Percentiles rank a stretch among this genome's conserved stretches.
Conservation (phyloP, 2,797 vertebrate species). For the Gallinago solitaria region DNA sequence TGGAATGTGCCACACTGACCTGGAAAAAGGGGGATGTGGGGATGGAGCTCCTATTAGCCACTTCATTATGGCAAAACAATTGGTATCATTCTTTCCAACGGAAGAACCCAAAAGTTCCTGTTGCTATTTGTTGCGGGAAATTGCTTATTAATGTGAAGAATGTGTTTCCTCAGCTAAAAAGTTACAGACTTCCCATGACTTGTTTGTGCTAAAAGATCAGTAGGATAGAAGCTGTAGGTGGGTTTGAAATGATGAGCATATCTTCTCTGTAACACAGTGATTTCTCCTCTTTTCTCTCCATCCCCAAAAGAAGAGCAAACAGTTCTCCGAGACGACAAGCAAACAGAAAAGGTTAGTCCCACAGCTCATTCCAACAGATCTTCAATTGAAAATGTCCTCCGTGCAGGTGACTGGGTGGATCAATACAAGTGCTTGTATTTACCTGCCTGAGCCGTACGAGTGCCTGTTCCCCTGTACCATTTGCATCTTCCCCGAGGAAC, state of each 20-base stretch:
- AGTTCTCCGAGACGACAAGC: background rate
- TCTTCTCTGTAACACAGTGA: background rate
- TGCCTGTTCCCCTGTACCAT: background rate
- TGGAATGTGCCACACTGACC: constrained; percentile 81
- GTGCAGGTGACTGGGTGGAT: background rate
- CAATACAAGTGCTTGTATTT: background rate
- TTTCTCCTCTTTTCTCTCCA: background rate
- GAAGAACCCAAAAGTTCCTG: background rate
- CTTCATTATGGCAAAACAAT: constrained; percentile 62
- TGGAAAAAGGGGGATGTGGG: constrained; percentile 50
- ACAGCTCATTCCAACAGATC: background rate
- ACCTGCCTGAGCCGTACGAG: background rate
- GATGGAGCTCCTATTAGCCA: constrained; percentile 59
- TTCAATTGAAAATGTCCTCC: background rate
- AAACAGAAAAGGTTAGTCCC: background rate
- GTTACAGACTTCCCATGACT: background rate
- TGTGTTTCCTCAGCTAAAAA: background rate
- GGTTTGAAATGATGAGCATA: background rate
- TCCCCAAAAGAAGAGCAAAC: background rate
- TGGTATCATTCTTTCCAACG: background rate
- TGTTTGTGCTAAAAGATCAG: background rate
- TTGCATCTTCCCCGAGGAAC: background rate
- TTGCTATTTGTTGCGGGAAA: constrained; percentile 4
- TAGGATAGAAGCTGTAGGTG: background rate
- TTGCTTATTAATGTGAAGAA: background rate